Conservation (phyloP, 1,140 invertebrate genomes). For the Palaemon carinicauda region DNA sequence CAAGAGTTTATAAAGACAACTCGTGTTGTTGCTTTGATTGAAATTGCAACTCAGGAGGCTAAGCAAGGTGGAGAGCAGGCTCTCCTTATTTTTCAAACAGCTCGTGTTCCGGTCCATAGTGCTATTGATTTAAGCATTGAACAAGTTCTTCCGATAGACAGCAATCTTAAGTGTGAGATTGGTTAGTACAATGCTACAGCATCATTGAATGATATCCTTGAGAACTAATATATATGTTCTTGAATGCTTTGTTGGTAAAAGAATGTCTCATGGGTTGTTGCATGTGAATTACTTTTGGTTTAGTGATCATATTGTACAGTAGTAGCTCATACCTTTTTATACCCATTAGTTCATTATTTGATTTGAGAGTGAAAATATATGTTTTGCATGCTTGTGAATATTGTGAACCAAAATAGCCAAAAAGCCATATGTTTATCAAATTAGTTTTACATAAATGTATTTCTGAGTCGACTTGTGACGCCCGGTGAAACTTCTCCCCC, state of each 20-base stretch:
- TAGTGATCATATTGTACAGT: too few relatives aligned
- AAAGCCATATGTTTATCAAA: too few relatives aligned
- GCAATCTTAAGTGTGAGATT: conserved; percentile 49
- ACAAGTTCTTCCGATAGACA: conserved; percentile 43
- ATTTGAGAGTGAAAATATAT: too few relatives aligned
- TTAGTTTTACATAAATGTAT: too few relatives aligned
- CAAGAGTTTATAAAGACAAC: conserved; percentile 45
- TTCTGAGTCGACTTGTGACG: too few relatives aligned
- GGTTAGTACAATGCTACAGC: conserved; percentile 14
- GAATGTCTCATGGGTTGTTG: too few relatives aligned
- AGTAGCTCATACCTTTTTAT: too few relatives aligned
- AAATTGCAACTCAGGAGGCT: neutral
- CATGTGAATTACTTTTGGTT: too few relatives aligned
- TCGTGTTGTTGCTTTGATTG: conserved; percentile 35
- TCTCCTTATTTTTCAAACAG: conserved; percentile 47
- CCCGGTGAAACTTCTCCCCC: too few relatives aligned
- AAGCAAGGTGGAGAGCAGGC: conserved; percentile 45
- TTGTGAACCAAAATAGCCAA: too few relatives aligned
- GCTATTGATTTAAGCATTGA: conserved; percentile 49
- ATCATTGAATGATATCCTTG: neutral
- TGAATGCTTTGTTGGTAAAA: neutral
- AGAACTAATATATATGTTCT: neutral
- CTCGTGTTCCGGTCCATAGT: conserved; percentile 42
- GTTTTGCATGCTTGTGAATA: too few relatives aligned
- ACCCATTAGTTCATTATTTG: too few relatives aligned